Evolutionary conservation across 2,113 vertebrate species (phyloP).

Genomic region (Maccullochella peelii): DNA sequence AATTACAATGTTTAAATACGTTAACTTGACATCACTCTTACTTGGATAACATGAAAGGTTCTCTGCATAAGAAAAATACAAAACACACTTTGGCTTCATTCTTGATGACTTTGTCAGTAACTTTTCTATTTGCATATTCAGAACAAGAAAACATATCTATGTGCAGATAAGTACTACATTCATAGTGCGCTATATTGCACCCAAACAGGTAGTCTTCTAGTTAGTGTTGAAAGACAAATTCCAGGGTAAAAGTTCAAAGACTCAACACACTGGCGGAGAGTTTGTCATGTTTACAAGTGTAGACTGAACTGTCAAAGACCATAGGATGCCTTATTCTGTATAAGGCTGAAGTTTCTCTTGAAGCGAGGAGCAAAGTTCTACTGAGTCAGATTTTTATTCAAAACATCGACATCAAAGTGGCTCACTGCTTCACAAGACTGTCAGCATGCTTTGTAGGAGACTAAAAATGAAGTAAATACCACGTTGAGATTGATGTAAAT

Average conservation of each 20-base stretch:
- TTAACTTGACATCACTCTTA: not conserved
- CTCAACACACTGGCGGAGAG: constrained; percentile 15
- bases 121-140: not conserved
- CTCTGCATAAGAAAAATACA: not conserved
- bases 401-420: constrained; percentile 64
- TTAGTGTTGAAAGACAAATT: constrained; percentile 33
- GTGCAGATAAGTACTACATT: not conserved
- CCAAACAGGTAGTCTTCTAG: not conserved
- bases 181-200: not conserved
- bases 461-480: constrained; percentile 29
- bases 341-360: constrained; percentile 58
- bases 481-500: constrained; percentile 17
- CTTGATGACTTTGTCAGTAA: not conserved
- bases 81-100: not conserved
- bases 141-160: not conserved
- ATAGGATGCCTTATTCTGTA: constrained; percentile 67
- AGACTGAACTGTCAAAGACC: constrained; percentile 61
- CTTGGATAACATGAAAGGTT: not conserved
- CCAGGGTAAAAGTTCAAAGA: constrained; percentile 23
- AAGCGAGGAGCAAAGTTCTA: constrained; percentile 56
- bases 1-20: not conserved
- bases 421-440: constrained; percentile 21
- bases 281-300: constrained; percentile 56
- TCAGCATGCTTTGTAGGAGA: constrained; percentile 34
- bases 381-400: constrained; percentile 60